These are phyloP conservation scores for Leuciscus idus DNA, from an alignment of 2,113 vertebrate genomes.

Conservation along the genomic window DNA sequence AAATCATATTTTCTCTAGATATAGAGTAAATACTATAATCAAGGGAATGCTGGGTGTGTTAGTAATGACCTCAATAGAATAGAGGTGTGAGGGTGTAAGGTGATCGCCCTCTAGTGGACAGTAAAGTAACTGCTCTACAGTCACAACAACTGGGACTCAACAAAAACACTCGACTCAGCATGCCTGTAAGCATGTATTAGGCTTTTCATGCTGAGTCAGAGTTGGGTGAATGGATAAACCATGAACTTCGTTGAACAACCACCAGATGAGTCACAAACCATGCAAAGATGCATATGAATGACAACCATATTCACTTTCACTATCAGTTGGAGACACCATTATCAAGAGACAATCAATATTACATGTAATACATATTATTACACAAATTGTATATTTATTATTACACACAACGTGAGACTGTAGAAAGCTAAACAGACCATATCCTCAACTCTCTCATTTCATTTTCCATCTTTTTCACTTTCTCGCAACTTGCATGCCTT, in stretches of 20 bases:
- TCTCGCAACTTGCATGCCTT: not conserved
- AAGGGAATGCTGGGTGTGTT: too few relatives aligned
- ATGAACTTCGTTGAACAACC: not conserved
- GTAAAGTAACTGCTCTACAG: not conserved
- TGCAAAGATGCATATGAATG: not conserved
- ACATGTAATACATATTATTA: not conserved
- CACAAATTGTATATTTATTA: not conserved
- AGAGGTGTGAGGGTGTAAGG: conserved; percentile 34
- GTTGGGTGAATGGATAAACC: not conserved
- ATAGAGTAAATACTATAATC: not conserved
- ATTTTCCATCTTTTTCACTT: not conserved
- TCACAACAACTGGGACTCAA: not conserved
- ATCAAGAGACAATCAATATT: not conserved
- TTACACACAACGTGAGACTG: not conserved
- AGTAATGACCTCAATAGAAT: not conserved
- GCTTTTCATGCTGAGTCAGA: not conserved
- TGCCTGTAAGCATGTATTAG: not conserved
- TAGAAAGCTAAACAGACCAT: not conserved
- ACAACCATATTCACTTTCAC: not conserved
- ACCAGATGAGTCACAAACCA: conserved; percentile 4
- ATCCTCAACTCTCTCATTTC: not conserved
- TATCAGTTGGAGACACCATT: not conserved
- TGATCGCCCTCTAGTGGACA: conserved; percentile 69
- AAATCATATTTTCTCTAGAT: not conserved
- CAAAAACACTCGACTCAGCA: conserved; percentile 18